Percentiles rank a stretch among this genome's conserved stretches.
Conservation (phyloP, 2,797 vertebrate species). For the Morelia viridis region DNA sequence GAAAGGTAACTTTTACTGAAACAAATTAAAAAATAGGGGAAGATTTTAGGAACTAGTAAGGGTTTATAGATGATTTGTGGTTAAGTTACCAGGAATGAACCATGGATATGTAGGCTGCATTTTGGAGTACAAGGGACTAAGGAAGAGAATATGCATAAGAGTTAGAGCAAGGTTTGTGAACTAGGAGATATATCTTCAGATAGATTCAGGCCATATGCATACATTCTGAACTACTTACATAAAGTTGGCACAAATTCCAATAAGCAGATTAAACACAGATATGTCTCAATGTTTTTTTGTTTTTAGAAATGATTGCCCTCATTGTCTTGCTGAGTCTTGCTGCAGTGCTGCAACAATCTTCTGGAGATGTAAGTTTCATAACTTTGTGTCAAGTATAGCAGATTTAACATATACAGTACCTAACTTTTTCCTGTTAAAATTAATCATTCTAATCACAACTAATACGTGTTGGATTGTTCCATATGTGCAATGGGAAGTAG, state of each 20-base stretch:
- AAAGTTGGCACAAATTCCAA: not conserved
- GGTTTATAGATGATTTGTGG: not conserved
- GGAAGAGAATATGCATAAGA: not conserved
- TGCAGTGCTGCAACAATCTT: not conserved
- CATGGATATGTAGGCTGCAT: not conserved
- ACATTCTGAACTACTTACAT: not conserved
- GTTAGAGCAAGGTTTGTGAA: not conserved
- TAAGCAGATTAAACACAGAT: not conserved
- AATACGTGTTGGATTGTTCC: not conserved
- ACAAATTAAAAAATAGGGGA: not conserved
- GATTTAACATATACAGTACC: not conserved
- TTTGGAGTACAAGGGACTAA: not conserved
- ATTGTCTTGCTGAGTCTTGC: not conserved
- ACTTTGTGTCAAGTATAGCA: not conserved
- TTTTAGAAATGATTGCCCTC: not conserved
- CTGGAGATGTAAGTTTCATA: slow-evolving; percentile 9
- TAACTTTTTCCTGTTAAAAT: not conserved
- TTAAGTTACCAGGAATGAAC: not conserved
- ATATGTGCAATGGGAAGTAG: not conserved
- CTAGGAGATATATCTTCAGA: not conserved
- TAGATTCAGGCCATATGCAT: not conserved
- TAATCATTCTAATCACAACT: not conserved
- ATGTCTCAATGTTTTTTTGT: not conserved
- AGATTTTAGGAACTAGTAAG: not conserved
- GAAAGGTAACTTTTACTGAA: not conserved